Base-by-base conservation (phyloP, 2,797 vertebrate genomes). In the Pipistrellus nathusii region DNA sequence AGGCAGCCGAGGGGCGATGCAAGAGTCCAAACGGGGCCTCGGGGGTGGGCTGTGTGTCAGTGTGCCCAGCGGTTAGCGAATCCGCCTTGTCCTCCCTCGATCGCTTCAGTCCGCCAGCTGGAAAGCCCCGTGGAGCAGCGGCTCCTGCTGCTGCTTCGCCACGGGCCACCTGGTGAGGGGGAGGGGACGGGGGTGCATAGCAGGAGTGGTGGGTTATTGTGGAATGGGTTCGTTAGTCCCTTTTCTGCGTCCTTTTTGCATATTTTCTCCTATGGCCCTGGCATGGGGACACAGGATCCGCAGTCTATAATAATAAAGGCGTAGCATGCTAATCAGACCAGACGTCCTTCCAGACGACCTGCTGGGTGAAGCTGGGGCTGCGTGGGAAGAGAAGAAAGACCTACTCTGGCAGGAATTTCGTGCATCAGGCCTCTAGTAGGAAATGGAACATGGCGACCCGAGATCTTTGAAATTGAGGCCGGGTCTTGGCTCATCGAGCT, bases 31-130 rank as follows among this genome's bases (percentile, higher is more conserved):
- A 18, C 15, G 4, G n/a, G 3, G 23, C 10, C 0, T 4, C 1
- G 30, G 71, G 2, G n/a, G 10, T 21, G 64, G 10, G 10, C 51
- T 10, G 51, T 11, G 1, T 0, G 4, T 35, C 46, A 4, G 4
- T 6, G 2, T 0, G 1, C 10, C 6, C 77, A 10, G 57, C 12
- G 8, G 2, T 11, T n/a, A 6, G 68, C 0, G 1, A 27, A 5
- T 3, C 25, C 41, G 15, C 46, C 17, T 8, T 8, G 9, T 20
- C 62, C 41, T 27, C 21, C 20, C 0, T 2, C 0, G 21, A 14
- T 27, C 7, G 0, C 15, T 57, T n/a, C n/a, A 1, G 35, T 2
- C 80, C 17, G 5, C 18, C 30, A 38, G 55, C 38, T 3, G 8
- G 35, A 75, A 66, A 66, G 38, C 30, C 14, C 48, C 7, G 0